phyloP scores from a whole-genome alignment of 2,888 invertebrate genomes.

The Brachypalpus laphriformis region DNA sequence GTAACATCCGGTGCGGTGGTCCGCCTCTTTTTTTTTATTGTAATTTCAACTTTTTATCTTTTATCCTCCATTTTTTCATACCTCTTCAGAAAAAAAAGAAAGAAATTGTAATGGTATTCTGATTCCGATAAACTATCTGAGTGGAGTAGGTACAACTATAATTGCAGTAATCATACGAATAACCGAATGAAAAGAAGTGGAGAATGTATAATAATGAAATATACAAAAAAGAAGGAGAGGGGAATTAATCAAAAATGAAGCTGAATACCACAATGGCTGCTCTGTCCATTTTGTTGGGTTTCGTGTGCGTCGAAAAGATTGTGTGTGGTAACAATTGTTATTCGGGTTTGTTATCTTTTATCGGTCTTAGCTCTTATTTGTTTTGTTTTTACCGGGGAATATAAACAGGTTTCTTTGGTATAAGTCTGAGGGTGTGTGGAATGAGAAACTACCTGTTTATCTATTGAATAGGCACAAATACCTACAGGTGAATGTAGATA shows the following conservation, averaged over 20 bases:
- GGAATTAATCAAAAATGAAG: constrained; percentile 70
- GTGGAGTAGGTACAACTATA: constrained; percentile 37
- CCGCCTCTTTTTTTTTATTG: constrained; percentile 49
- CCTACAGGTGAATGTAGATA: not conserved
- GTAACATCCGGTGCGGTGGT: constrained; percentile 71
- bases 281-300: constrained; percentile 59
- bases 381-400: not conserved
- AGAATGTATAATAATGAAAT: constrained; percentile 24
- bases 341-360: constrained; percentile 38
- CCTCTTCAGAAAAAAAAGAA: constrained; percentile 41
- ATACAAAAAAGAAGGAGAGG: not conserved
- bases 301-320: not conserved
- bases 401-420: constrained; percentile 36
- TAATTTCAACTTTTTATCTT: constrained; percentile 43
- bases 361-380: constrained; percentile 10
- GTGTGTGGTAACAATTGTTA: constrained; percentile 46
- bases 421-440: not conserved
- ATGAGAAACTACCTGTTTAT: constrained; percentile 3
- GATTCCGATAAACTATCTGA: constrained; percentile 39
- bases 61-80: constrained; percentile 37
- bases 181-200: constrained; percentile 42
- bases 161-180: constrained; percentile 62
- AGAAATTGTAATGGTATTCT: constrained; percentile 41
- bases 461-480: not conserved
- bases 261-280: constrained; percentile 72